Evolutionary conservation across 2,113 vertebrate species (phyloP), one percentile per base, ranked within the genome.

Genomic region (Pogonocichla stellata): DNA sequence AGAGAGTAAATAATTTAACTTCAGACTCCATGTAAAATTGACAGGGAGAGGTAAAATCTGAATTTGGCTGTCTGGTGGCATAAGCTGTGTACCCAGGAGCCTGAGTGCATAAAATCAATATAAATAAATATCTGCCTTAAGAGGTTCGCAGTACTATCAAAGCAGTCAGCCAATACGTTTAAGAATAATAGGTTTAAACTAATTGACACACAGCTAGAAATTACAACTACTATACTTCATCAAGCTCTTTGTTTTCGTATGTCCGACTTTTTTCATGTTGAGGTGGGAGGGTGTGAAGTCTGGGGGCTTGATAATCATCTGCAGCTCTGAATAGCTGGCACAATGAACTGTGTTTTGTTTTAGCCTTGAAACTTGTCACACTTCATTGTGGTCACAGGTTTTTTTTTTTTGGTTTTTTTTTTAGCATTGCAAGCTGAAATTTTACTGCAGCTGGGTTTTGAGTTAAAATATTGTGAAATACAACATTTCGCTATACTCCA

Each of bases 381-480:
- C 75, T 95, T 77, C 13, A 0, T 78, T 95, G 92, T 92, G 95
- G 74, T 88, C 75, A 51, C 38, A 7, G 67, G 36, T 61, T 40
- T 48, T 61, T 91, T 62, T 43, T n/a, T 40, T 90, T 85, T 96
- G n/a, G n/a, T 86, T 88, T n/a, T n/a, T 90, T 85, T 96, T 87
- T 86, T 82, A 96, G 90, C 53, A 43, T 28, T 80, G 42, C 69
- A 69, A 96, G 81, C 93, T 96, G 83, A 96, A 94, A 80, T 93
- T 93, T 95, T 97, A 77, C 86, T 95, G 94, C 92, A 97, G 90
- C 95, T 97, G 97, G 85, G 81, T 93, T 96, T 97, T 94, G 91
- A 96, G 93, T 97, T 97, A 94, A 98, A 97, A 96, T 92, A 82
- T 97, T 98, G 96, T 97, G 97, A 97, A 97, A 98, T 96, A 93